Evolutionary conservation across 2,113 vertebrate species (phyloP), one percentile per base, ranked within the genome.

Genomic region (Podocnemis expansa): DNA sequence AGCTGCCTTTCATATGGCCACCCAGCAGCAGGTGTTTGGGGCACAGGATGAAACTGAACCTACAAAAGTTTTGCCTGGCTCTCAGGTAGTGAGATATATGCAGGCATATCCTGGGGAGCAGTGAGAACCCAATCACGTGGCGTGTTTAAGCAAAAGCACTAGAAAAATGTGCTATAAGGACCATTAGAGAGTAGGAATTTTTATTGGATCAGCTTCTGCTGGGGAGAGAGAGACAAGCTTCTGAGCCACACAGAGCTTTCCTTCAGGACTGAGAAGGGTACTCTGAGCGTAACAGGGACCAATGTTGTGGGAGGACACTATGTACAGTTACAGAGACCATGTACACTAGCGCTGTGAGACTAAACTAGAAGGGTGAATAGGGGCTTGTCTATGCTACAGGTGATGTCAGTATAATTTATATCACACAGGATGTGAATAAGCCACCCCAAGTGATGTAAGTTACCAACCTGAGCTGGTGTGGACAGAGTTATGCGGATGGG

Each of bases 401-500:
- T 70, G 21, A 3, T 9, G n/a, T 70, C 8, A 3, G n/a, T 38
- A n/a, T 21, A 38, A 70, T 8, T 70, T 38, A 10, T 22, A 34
- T 70, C n/a, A 22, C 19, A 5, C 8, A 17, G 34, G n/a, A 9
- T 70, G 63, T 38, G 63, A 38, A 21, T 70, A 38, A 70, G n/a
- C 63, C n/a, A 38, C n/a, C 63, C 63, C n/a, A 8, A 38, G 63
- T 5, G 17, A 38, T 5, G 5, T 21, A 10, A 5, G 63, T 38
- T 38, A 38, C 34, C 2, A 17, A 21, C 5, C 9, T 38, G 10
- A 11, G 19, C 19, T 5, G 9, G 34, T 0, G 0, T 3, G 49
- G 78, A 1, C 16, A 49, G 5, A 3, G 31, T 49, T 11, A 4
- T 1, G 0, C 2, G 13, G 51, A 22, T 0, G 45, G 75, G 54